Percentiles rank a stretch among this genome's conserved stretches.
phyloP scores from a whole-genome alignment of 2,888 invertebrate species.

The Macaria liturata region DNA sequence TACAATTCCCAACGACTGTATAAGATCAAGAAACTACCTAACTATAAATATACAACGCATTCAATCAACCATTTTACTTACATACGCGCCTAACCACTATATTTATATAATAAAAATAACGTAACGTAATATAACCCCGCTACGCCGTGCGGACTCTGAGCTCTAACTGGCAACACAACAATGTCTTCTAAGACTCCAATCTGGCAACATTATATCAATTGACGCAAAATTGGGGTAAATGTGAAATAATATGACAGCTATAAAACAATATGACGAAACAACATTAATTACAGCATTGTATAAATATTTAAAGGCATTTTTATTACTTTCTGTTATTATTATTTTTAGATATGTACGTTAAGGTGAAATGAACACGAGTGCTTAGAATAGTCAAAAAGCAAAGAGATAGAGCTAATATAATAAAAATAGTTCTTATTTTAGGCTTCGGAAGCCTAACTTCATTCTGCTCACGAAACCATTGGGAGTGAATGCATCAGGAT shows the following conservation, averaged over 20 bases:
- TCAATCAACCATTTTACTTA: constrained; percentile 12
- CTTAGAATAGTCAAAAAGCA: not conserved
- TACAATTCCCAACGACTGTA: constrained; percentile 11
- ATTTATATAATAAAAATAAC: constrained; percentile 4
- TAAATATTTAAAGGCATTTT: constrained; percentile 20
- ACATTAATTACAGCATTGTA: constrained; percentile 13
- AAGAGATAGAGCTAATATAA: constrained; percentile 19
- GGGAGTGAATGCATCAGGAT: no score
- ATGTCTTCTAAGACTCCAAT: not conserved
- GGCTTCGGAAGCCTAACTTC: no score
- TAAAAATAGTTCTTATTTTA: no score
- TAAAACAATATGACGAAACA: not conserved
- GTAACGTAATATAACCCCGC: constrained; percentile 4
- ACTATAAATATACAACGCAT: constrained; percentile 13
- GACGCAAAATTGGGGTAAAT: not conserved
- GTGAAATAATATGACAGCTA: not conserved
- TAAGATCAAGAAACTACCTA: constrained; percentile 23
- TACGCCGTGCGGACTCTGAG: constrained; percentile 18
- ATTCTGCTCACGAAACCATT: no score
- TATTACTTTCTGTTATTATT: constrained; percentile 24
- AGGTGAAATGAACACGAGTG: constrained; percentile 8
- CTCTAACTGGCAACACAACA: constrained; percentile 5
- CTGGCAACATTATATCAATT: constrained; percentile 1
- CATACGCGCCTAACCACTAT: constrained; percentile 12
- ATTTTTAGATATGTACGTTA: constrained; percentile 12